Evolutionary conservation across 2,797 vertebrate genomes (phyloP), one percentile per base, ranked within the genome.

Genomic region (Leuciscus waleckii): DNA sequence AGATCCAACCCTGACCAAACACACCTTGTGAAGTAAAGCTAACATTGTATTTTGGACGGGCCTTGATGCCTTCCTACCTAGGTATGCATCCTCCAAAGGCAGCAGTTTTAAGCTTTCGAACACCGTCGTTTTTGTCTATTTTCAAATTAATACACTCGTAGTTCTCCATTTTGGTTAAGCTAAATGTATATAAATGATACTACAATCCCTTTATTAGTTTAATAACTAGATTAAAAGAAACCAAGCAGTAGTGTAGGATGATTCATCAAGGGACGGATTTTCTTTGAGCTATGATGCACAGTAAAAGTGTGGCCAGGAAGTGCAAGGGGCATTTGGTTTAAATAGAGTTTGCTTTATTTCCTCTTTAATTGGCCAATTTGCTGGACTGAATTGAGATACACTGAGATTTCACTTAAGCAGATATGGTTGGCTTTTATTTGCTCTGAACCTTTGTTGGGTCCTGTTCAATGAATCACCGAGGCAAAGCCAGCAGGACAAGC

Each of bases 361-460:
- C 89, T 89, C 90, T 92, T 90, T 90, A 84, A 90, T 90, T 89
- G 87, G 91, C 37, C 74, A 69, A 58, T 84, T 90, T 87, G 70
- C 69, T 43, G 74, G 86, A 75, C 87, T 90, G 84, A 86, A 85
- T 86, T 88, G 65, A 89, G 85, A 85, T 71, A 49, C 87, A 88
- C 73, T 81, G 81, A 79, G 16, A 77, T 63, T 89, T 92, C 75
- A 79, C 90, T 90, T 78, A 85, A 58, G 74, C 79, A 86, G 81
- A 89, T 77, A 82, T 82, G 77, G 61, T 85, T 84, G 89, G 76
- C 87, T 87, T 89, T 88, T 89, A 87, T 87, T 63, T 75, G 70
- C 80, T 29, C 65, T 79, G 63, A 82, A 70, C 78, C 80, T 90
- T 87, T 89, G 85, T 91, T 86, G 43, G 73, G 77, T 86, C 87